Conservation (phyloP, 2,888 invertebrate genomes). For the Athetis lepigone region DNA sequence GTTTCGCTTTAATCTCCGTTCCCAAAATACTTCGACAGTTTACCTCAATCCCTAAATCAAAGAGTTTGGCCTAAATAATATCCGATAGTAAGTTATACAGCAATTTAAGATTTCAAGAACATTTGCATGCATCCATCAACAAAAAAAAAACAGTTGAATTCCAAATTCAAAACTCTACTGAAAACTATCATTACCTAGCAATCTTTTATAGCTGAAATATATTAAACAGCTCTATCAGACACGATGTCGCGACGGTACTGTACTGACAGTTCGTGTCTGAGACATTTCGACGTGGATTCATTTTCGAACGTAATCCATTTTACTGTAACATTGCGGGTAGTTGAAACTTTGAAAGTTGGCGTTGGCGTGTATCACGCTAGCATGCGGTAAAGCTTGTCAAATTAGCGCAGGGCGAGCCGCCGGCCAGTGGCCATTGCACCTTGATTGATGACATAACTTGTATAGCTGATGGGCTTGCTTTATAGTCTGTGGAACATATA, state of each 20-base stretch:
- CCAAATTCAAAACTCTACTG: not conserved
- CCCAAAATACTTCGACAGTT: too few species aligned
- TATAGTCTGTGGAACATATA: not conserved
- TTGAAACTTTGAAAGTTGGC: too few species aligned
- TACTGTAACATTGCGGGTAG: constrained; percentile 58
- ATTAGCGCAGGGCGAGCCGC: constrained; percentile 67
- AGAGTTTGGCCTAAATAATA: too few species aligned
- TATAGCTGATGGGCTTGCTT: not conserved
- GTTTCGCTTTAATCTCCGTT: too few species aligned
- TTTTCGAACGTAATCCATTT: constrained; percentile 66
- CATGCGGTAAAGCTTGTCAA: constrained; percentile 73
- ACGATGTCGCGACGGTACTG: constrained; percentile 37
- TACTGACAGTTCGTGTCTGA: constrained; percentile 50
- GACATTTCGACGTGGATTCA: constrained; percentile 55
- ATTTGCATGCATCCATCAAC: constrained; percentile 1
- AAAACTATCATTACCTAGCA: constrained; percentile 15
- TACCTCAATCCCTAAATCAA: too few species aligned
- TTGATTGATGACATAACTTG: constrained; percentile 50
- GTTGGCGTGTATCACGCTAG: constrained; percentile 79
- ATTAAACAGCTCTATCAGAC: constrained; percentile 49
- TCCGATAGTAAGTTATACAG: too few species aligned
- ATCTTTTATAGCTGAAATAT: constrained; percentile 36
- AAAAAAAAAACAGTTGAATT: not conserved
- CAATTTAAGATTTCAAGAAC: too few species aligned
- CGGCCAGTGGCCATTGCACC: constrained; percentile 69